Conservation (phyloP, 2,113 vertebrate species). For the Paramisgurnus dabryanus region DNA sequence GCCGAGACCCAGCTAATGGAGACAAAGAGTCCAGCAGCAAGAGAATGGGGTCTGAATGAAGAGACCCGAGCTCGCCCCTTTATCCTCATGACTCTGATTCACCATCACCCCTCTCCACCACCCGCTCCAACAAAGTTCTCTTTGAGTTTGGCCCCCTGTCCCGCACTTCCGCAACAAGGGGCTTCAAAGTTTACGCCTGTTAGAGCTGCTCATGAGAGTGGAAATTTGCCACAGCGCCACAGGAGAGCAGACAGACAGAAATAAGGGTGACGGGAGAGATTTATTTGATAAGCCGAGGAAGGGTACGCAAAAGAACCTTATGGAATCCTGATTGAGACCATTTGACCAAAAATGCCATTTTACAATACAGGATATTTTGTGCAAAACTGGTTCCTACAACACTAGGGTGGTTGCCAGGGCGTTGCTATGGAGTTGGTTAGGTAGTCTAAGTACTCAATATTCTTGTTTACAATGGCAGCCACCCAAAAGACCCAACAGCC, state of each 20-base stretch:
- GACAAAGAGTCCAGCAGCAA: constrained; percentile 81
- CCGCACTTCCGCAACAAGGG: constrained; percentile 87
- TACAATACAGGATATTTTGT: too few relatives aligned
- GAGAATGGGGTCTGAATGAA: constrained; percentile 72
- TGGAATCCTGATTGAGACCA: background rate
- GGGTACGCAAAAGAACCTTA: background rate
- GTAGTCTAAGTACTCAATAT: background rate
- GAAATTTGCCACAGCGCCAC: constrained; percentile 66
- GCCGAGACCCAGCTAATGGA: constrained; percentile 73
- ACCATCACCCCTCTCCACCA: constrained; percentile 52
- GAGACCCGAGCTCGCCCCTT: constrained; percentile 68
- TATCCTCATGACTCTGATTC: constrained; percentile 69
- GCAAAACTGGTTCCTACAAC: too few relatives aligned
- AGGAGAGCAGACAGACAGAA: constrained; percentile 1
- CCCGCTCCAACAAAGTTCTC: constrained; percentile 77
- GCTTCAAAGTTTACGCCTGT: constrained; percentile 83
- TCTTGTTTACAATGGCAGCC: too few relatives aligned
- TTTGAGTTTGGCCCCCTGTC: constrained; percentile 78
- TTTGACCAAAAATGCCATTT: background rate
- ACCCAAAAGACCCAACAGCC: background rate
- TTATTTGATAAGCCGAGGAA: background rate
- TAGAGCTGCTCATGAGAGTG: constrained; percentile 79
- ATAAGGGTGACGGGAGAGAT: constrained; percentile 26
- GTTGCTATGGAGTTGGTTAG: background rate
- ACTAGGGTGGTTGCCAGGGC: background rate